A percentile compares a stretch with the other conserved stretches of the same genome.
Evolutionary conservation across 2,797 vertebrate genomes (phyloP).

Genomic region (Uromys caudimaculatus): DNA sequence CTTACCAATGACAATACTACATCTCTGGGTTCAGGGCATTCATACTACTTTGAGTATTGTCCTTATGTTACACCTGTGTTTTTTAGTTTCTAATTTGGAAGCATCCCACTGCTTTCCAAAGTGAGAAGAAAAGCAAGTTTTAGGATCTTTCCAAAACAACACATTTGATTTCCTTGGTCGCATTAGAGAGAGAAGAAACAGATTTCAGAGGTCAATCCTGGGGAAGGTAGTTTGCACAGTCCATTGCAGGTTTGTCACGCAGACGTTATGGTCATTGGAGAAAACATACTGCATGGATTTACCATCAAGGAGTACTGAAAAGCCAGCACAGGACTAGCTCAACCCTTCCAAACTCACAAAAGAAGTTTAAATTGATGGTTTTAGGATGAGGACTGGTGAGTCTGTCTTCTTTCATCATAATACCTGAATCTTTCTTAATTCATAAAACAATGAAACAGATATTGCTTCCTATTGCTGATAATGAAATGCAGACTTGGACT

Average conservation of each 20-base stretch:
- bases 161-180: neutral
- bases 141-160: neutral
- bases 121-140: neutral
- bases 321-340: neutral
- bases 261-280: neutral
- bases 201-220: neutral
- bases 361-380: neutral
- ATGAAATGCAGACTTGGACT: neutral
- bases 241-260: neutral
- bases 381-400: neutral
- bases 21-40: neutral
- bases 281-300: neutral
- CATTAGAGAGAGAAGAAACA: neutral
- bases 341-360: neutral
- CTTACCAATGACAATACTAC: neutral
- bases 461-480: neutral
- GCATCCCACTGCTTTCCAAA: neutral
- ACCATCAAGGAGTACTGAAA: neutral
- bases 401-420: neutral
- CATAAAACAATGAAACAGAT: neutral
- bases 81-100: neutral
- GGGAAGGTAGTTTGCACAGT: neutral
- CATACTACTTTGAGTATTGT: neutral
- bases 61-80: neutral
- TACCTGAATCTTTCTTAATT: neutral